Evolutionary conservation across 2,113 vertebrate species (phyloP).

Genomic region (Hippotragus niger): DNA sequence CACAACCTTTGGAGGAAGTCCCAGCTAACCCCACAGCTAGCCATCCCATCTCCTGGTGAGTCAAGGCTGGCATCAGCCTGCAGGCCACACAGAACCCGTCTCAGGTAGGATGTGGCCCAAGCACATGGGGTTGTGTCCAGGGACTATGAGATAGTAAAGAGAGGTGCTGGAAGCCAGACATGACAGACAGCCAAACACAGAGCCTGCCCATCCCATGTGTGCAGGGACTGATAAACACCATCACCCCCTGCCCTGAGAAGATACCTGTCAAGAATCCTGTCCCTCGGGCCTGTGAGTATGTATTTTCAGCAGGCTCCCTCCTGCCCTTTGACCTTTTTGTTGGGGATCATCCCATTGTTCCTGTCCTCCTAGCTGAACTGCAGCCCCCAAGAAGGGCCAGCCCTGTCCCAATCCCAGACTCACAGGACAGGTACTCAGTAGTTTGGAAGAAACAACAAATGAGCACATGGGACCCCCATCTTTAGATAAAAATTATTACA

Average conservation of each 20-base stretch:
- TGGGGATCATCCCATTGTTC: neutral
- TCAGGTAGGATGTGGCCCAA: neutral
- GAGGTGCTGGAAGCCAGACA: neutral
- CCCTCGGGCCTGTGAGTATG: rapidly evolving
- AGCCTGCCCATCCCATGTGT: rapidly evolving
- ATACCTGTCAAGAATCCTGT: no score
- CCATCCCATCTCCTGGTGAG: neutral
- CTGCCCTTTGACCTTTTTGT: neutral
- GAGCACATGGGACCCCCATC: neutral
- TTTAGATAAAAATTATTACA: neutral
- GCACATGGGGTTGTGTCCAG: neutral
- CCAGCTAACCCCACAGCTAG: neutral
- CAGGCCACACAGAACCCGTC: neutral
- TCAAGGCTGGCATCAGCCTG: neutral
- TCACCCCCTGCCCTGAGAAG: neutral
- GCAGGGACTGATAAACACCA: neutral
- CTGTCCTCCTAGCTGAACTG: neutral
- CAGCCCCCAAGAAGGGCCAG: neutral
- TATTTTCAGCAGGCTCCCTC: neutral
- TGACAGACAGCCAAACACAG: neutral
- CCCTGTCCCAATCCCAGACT: rapidly evolving
- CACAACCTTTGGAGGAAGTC: neutral
- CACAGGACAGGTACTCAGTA: no score
- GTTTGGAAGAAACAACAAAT: neutral
- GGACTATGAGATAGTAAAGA: neutral